phyloP scores from a whole-genome alignment of 2,797 vertebrate genomes.

The Cygnus olor region DNA sequence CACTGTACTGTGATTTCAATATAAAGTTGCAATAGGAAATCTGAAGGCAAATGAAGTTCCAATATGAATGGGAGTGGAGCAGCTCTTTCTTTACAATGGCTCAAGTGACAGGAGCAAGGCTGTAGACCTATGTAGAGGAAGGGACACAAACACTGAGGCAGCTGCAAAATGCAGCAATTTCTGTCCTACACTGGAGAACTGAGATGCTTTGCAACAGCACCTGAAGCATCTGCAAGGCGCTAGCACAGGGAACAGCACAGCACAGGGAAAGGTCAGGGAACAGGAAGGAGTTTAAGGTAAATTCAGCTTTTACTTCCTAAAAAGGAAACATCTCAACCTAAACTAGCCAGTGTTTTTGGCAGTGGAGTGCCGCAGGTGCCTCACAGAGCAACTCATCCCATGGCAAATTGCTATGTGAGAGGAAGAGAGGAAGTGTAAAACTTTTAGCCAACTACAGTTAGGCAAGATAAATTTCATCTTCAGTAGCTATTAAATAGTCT shows the following conservation, averaged over 20 bases:
- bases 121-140: background rate
- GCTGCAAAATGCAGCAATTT: background rate
- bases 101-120: fast-evolving
- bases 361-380: background rate
- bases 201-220: background rate
- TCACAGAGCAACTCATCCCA: background rate
- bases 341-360: background rate
- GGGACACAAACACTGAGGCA: background rate
- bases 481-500: background rate
- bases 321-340: background rate
- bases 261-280: background rate
- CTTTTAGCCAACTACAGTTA: background rate
- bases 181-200: background rate
- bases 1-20: background rate
- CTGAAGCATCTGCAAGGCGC: background rate
- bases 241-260: background rate
- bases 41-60: background rate
- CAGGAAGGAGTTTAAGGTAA: background rate
- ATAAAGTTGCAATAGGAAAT: background rate
- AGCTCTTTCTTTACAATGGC: background rate
- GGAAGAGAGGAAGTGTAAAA: background rate
- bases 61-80: background rate
- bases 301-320: background rate
- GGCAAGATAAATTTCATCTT: background rate
- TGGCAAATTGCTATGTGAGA: background rate